A percentile compares a stretch with the other conserved stretches of the same genome.
These are phyloP conservation scores for Griposia aprilina DNA, from an alignment of 2,888 invertebrate genomes.

Conservation along the genomic window DNA sequence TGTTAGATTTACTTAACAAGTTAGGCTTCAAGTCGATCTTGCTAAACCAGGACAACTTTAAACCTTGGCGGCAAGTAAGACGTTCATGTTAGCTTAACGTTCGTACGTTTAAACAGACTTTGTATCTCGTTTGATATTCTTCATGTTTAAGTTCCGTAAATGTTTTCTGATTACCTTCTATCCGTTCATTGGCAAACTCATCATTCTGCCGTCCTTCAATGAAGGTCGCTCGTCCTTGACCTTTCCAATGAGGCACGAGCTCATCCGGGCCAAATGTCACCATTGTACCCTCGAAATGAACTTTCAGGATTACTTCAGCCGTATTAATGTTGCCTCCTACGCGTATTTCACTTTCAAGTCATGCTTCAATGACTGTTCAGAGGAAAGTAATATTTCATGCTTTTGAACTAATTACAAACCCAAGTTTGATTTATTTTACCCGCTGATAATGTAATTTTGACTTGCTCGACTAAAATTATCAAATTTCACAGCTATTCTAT, in stretches of 20 bases:
- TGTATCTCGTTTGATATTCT: neutral
- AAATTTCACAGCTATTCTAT: neutral
- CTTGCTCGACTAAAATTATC: neutral
- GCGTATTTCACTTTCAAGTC: slow-evolving; percentile 37
- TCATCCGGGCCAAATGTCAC: slow-evolving; percentile 57
- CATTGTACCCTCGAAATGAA: slow-evolving; percentile 49
- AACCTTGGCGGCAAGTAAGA: slow-evolving; percentile 2
- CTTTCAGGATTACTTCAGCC: slow-evolving; percentile 56
- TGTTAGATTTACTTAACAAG: slow-evolving; percentile 43
- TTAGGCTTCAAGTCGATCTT: slow-evolving; percentile 36
- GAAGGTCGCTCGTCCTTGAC: slow-evolving; percentile 59
- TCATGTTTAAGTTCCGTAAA: slow-evolving; percentile 1
- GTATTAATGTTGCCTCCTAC: slow-evolving; percentile 46
- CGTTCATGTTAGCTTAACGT: slow-evolving; percentile 3
- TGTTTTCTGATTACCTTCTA: slow-evolving; percentile 26
- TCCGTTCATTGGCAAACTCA: slow-evolving; percentile 21
- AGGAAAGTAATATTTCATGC: slow-evolving; percentile 31
- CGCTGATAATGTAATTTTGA: neutral
- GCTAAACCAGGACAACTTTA: slow-evolving; percentile 29
- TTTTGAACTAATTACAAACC: slow-evolving; percentile 33
- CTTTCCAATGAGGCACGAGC: slow-evolving; percentile 53
- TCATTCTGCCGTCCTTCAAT: slow-evolving; percentile 33
- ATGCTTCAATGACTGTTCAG: slow-evolving; percentile 43
- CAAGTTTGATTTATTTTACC: slow-evolving; percentile 20
- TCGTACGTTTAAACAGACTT: neutral